These are phyloP conservation scores for Acrobasis suavella DNA, from an alignment of 2,888 invertebrate species.

Conservation along the genomic window DNA sequence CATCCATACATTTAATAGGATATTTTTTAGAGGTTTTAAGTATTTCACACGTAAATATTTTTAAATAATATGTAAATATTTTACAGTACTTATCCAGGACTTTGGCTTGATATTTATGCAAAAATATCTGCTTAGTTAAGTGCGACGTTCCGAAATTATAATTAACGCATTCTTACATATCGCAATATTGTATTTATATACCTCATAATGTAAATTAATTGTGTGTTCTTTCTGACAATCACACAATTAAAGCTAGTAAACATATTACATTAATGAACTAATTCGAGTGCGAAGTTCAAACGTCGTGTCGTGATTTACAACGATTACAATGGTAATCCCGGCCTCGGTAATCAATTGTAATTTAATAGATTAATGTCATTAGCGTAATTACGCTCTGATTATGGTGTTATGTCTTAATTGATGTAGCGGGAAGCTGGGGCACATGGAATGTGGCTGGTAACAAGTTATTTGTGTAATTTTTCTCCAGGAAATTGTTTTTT, in stretches of 20 bases:
- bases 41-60: no score
- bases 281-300: constrained; percentile 24
- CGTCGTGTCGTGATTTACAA: constrained; percentile 47
- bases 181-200: no score
- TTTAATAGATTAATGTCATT: constrained; percentile 73
- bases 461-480: constrained; percentile 20
- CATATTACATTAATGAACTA: constrained; percentile 7
- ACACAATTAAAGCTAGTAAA: neutral
- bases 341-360: constrained; percentile 68
- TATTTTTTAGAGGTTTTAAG: no score
- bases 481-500: constrained; percentile 9
- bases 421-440: constrained; percentile 34
- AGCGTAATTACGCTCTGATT: constrained; percentile 66
- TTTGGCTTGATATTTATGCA: no score
- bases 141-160: no score
- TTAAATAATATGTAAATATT: no score
- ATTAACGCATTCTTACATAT: no score
- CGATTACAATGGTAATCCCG: constrained; percentile 59
- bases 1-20: no score
- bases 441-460: constrained; percentile 7
- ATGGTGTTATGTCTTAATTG: constrained; percentile 70
- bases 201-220: no score
- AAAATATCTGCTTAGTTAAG: no score
- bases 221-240: no score
- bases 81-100: no score